Evolutionary conservation across 2,113 vertebrate species (phyloP).

Genomic region (Orientallactaga bullata): DNA sequence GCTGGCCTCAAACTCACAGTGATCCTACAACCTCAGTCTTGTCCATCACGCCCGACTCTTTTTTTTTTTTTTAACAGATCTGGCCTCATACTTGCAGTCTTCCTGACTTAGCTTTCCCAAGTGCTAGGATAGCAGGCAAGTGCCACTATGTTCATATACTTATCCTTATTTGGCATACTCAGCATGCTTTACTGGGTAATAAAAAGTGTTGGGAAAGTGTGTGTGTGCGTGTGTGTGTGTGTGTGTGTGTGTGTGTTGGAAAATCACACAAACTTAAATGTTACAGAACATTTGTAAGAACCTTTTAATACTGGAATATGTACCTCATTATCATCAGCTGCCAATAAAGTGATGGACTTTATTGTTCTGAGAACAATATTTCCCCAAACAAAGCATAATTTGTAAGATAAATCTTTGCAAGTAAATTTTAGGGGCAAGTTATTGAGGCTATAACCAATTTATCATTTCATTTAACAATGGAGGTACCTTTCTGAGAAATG

Average conservation of each 20-base stretch:
- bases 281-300: background rate
- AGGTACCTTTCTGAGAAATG: background rate
- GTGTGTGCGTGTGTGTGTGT: background rate
- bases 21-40: background rate
- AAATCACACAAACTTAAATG: background rate
- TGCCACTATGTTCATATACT: background rate
- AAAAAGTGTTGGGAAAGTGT: background rate
- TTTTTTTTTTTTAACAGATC: too few relatives aligned
- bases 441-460: background rate
- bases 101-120: background rate
- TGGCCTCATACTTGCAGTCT: background rate
- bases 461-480: background rate
- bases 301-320: background rate
- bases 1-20: background rate
- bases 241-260: background rate
- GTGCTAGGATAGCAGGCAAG: background rate
- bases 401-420: background rate
- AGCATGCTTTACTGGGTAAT: background rate
- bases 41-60: background rate
- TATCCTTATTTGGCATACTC: background rate
- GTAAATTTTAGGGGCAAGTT: background rate
- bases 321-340: too few relatives aligned
- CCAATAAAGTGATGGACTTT: background rate
- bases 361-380: background rate
- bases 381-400: background rate